phyloP scores from a whole-genome alignment of 2,888 invertebrate genomes.

The Myathropa florea region DNA sequence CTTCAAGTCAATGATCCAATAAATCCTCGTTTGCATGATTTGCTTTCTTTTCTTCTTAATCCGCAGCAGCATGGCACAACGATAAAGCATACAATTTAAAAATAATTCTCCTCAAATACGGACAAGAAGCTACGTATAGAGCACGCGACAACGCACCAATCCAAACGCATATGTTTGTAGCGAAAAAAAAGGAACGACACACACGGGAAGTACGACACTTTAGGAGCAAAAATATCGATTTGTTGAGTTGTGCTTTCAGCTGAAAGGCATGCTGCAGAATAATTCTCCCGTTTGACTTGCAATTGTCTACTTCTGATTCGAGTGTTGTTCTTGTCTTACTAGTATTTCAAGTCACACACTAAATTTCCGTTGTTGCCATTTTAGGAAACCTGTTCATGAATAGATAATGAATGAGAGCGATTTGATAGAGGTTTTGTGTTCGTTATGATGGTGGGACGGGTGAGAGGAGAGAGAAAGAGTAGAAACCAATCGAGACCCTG shows the following conservation, averaged over 20 bases:
- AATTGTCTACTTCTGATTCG: background rate
- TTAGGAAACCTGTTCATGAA: conserved; percentile 60
- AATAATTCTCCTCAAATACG: background rate
- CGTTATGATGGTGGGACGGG: background rate
- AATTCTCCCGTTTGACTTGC: background rate
- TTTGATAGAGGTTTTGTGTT: conserved; percentile 2
- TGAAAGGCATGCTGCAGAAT: conserved; percentile 12
- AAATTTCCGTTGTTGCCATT: conserved; percentile 47
- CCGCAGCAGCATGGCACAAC: background rate
- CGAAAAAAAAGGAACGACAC: background rate
- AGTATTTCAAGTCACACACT: conserved; percentile 16
- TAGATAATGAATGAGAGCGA: conserved; percentile 54
- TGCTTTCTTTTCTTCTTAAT: background rate
- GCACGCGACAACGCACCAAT: conserved; percentile 10
- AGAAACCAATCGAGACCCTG: conserved; percentile 52
- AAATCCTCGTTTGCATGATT: conserved; percentile 22
- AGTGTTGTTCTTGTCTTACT: background rate
- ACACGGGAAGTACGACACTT: conserved; percentile 14
- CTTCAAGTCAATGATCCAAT: conserved; percentile 39
- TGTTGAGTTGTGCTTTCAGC: conserved; percentile 22
- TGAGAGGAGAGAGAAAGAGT: background rate
- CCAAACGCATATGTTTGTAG: conserved; percentile 1
- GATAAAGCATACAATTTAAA: background rate
- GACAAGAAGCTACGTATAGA: background rate
- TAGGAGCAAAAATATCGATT: conserved; percentile 43